Evolutionary conservation across 1,140 invertebrate genomes (phyloP).

Genomic region (Ceratosolen fusciceps): DNA sequence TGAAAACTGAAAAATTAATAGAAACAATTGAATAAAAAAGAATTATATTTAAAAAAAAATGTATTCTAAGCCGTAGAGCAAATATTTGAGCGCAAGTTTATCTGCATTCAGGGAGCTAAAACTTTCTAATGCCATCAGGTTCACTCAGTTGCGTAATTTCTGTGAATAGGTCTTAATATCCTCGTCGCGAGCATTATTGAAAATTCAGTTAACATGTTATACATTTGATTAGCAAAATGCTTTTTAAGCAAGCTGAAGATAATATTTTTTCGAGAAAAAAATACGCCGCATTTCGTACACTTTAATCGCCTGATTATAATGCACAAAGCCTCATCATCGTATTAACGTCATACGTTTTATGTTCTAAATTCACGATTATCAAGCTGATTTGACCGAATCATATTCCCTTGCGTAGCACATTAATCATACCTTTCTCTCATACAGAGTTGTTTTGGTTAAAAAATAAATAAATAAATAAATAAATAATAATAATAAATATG

Average conservation of each 20-base stretch:
- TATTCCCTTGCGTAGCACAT: not conserved
- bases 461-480: too few species aligned
- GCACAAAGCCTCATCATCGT: not conserved
- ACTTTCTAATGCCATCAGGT: not conserved
- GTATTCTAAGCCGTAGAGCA: not conserved
- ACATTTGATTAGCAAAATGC: not conserved
- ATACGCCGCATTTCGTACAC: not conserved
- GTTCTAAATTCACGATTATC: constrained; percentile 3
- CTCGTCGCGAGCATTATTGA: not conserved
- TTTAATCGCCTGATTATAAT: not conserved
- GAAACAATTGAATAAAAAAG: too few species aligned
- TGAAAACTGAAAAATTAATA: not conserved
- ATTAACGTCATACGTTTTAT: not conserved
- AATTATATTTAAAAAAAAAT: not conserved
- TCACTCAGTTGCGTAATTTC: not conserved
- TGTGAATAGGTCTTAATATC: not conserved
- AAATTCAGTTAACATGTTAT: not conserved
- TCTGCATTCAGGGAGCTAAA: constrained; percentile 4
- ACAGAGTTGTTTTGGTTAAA: too few species aligned
- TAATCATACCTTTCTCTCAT: not conserved
- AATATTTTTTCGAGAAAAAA: not conserved
- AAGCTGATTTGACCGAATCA: not conserved
- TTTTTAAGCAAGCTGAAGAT: not conserved
- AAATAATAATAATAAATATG: too few species aligned
- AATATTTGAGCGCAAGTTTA: not conserved